Conservation (phyloP, 1,140 invertebrate species). For the Protaetia brevitarsis region DNA sequence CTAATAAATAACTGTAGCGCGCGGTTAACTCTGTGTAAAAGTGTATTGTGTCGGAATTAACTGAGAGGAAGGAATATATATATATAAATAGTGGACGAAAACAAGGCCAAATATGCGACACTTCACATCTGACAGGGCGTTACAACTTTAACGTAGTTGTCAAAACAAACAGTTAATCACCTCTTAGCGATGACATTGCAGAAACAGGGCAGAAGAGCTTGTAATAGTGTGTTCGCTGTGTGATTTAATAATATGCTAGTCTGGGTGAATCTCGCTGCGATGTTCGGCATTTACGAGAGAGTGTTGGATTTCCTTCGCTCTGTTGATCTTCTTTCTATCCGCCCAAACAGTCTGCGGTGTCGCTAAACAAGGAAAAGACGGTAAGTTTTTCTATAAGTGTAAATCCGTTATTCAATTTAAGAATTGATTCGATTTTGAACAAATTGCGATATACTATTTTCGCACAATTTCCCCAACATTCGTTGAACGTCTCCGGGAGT, state of each 20-base stretch:
- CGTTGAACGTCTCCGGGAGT: no score
- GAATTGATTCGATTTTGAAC: no score
- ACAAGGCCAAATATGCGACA: not conserved
- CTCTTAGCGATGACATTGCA: not conserved
- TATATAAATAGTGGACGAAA: not conserved
- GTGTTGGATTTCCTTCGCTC: not conserved
- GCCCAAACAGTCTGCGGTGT: not conserved
- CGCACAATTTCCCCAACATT: no score
- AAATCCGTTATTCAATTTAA: no score
- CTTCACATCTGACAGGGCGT: not conserved
- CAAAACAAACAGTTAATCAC: not conserved
- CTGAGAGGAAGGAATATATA: not conserved
- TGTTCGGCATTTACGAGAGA: not conserved
- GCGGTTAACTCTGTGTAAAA: not conserved
- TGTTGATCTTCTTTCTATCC: not conserved
- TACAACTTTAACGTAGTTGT: not conserved
- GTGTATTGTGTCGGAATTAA: not conserved
- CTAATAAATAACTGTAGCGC: not conserved
- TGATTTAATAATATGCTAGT: not conserved
- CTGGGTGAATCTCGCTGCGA: not conserved
- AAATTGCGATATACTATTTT: no score
- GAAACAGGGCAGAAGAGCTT: not conserved
- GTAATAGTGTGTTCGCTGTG: not conserved
- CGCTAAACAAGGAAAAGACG: conserved; percentile 3
- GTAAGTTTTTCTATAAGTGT: no score